phyloP scores from a whole-genome alignment of 2,113 vertebrate species.

The Takifugu flavidus region DNA sequence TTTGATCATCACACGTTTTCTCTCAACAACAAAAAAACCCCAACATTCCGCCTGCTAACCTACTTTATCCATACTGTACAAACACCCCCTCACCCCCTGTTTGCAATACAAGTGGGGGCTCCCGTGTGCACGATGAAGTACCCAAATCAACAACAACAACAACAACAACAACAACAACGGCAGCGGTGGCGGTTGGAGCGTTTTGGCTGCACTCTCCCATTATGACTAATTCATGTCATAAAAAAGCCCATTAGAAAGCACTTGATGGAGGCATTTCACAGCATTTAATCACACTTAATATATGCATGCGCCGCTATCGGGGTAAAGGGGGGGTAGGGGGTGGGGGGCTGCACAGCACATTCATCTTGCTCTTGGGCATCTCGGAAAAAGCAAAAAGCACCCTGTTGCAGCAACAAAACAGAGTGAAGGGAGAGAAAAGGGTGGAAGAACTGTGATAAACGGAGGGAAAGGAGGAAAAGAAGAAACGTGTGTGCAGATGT shows the following conservation, averaged over 20 bases:
- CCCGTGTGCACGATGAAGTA: slow-evolving; percentile 59
- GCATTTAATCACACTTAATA: slow-evolving; percentile 79
- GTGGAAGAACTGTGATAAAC: slow-evolving; percentile 1
- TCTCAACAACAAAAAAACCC: slow-evolving; percentile 8
- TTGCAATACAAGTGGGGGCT: slow-evolving; percentile 52
- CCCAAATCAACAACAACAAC: slow-evolving; percentile 62
- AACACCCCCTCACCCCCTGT: slow-evolving; percentile 38
- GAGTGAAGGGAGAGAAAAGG: slow-evolving; percentile 18
- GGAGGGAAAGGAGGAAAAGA: slow-evolving; percentile 11
- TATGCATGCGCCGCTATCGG: slow-evolving; percentile 73
- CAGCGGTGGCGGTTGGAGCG: slow-evolving; percentile 45
- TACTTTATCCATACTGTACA: slow-evolving; percentile 45
- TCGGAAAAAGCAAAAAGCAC: slow-evolving; percentile 46
- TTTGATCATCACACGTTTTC: slow-evolving; percentile 40
- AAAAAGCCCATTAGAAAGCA: slow-evolving; percentile 79
- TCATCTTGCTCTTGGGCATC: slow-evolving; percentile 71
- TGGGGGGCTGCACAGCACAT: slow-evolving; percentile 45
- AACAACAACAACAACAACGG: slow-evolving; percentile 51
- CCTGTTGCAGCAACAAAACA: slow-evolving; percentile 55
- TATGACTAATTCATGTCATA: slow-evolving; percentile 79
- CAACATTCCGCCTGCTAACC: slow-evolving; percentile 18
- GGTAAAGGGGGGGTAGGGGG: background rate
- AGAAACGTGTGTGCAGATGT: background rate
- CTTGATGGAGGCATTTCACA: slow-evolving; percentile 74
- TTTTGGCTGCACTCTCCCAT: slow-evolving; percentile 66